Conservation (phyloP, 2,113 vertebrate genomes). For the pig (Sus scrofa) region T2T-Sscrofa CM000817.6:5990001-5990500, state of each 20-base stretch:
- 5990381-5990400: background rate
- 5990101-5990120: background rate
- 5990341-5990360: background rate
- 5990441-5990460: fast-evolving
- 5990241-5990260: constrained; percentile 64
- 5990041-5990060: background rate
- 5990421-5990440: fast-evolving
- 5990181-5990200: background rate
- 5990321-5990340: background rate
- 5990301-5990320: background rate
- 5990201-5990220: constrained; percentile 3
- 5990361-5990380: background rate
- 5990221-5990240: constrained; percentile 55
- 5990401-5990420: fast-evolving
- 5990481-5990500: constrained; percentile 95
- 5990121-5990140: constrained; percentile 32
- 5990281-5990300: background rate
- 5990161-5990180: constrained; percentile 53
- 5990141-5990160: constrained; percentile 62
- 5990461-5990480: fast-evolving
- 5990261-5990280: constrained; percentile 62
- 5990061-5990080: constrained; percentile 19
- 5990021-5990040: background rate
- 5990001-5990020: background rate
- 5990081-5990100: constrained; percentile 33